A percentile compares a stretch with the other conserved stretches of the same genome.
Evolutionary conservation across 64 coral and sea anemone species (phyloP).

Genomic region (Actinia tenebrosa): DNA sequence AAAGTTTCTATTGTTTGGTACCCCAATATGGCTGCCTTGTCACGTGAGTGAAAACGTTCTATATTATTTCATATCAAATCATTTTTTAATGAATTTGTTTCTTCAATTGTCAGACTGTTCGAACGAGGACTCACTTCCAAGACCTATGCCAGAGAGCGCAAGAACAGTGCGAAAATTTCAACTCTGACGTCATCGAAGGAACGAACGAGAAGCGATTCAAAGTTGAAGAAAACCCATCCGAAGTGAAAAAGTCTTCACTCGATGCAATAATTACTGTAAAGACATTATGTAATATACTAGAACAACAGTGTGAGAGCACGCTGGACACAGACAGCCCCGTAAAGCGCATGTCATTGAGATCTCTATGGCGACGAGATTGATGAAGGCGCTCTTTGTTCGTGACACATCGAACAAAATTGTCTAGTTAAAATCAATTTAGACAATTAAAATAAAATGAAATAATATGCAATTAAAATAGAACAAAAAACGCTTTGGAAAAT

Average conservation of each 20-base stretch:
- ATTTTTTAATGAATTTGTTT: not conserved
- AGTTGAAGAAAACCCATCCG: not conserved
- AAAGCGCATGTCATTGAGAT: slow-evolving; percentile 2
- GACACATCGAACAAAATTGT: not conserved
- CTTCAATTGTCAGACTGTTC: not conserved
- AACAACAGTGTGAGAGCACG: not conserved
- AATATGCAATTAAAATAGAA: not conserved
- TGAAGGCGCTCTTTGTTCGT: not conserved
- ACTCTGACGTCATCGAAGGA: not conserved
- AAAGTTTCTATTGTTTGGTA: too few relatives aligned
- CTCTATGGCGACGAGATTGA: slow-evolving; percentile 5
- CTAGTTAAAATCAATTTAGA: not conserved
- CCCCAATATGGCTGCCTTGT: too few relatives aligned
- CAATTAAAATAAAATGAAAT: not conserved
- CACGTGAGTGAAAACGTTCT: too few relatives aligned
- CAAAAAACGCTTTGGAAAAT: not conserved
- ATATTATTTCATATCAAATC: not conserved
- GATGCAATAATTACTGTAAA: not conserved
- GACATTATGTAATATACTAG: not conserved
- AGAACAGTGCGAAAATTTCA: not conserved
- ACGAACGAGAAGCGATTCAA: not conserved
- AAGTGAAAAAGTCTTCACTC: not conserved
- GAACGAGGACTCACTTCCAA: not conserved
- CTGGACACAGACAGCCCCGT: not conserved
- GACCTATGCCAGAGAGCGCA: not conserved